A percentile compares a stretch with the other conserved stretches of the same genome.
phyloP scores from a whole-genome alignment of 1,140 invertebrate genomes.

The Drosophila auraria region DNA sequence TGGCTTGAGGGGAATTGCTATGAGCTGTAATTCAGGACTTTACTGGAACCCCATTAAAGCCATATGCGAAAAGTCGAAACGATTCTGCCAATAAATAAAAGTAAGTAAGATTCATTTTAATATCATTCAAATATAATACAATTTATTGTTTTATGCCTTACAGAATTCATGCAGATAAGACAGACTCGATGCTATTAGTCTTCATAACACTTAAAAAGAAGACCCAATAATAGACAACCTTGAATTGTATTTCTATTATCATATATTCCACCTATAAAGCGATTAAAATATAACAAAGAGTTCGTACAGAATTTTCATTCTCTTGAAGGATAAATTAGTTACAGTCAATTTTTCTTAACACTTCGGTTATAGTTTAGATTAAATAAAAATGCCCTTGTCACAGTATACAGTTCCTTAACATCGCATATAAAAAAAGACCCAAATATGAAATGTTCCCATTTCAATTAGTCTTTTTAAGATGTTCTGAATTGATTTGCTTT shows the following conservation, averaged over 20 bases:
- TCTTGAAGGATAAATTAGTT: too few species aligned
- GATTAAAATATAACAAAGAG: not conserved
- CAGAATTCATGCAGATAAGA: conserved; percentile 4
- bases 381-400: too few species aligned
- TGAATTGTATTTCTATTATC: too few species aligned
- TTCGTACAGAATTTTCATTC: too few species aligned
- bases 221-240: not conserved
- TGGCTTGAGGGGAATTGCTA: conserved; percentile 1
- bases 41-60: conserved; percentile 29
- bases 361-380: too few species aligned
- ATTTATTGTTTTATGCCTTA: not conserved
- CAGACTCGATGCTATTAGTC: not conserved
- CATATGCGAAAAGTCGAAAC: conserved; percentile 20
- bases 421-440: not conserved
- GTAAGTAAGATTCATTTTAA: not conserved
- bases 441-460: conserved; percentile 3
- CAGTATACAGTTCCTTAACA: not conserved
- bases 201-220: not conserved
- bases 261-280: not conserved
- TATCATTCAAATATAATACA: not conserved
- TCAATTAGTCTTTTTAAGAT: conserved; percentile 30
- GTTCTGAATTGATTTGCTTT: conserved; percentile 69
- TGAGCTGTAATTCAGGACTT: conserved; percentile 30
- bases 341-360: too few species aligned
- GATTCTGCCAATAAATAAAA: conserved; percentile 25